Base-by-base conservation (phyloP, 2,113 vertebrate genomes). In the Syngnathus floridae region DNA sequence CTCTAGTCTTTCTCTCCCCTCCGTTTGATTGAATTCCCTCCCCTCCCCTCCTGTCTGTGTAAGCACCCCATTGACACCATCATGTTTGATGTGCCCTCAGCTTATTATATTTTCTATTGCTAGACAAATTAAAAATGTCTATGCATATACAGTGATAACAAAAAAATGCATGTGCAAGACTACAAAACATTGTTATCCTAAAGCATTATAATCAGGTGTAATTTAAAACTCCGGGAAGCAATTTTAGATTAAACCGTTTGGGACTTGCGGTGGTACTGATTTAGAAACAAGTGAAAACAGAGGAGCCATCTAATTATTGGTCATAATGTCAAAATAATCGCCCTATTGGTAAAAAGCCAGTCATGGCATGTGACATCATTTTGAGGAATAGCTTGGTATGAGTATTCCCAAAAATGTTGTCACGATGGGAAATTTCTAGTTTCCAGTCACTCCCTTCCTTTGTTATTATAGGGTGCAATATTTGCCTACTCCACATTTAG, bases 61-160 rank as follows among this genome's bases (percentile, higher is more conserved):
- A 7, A 51, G 66, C 82, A 82, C 78, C 78, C 77, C 84, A 82
- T 74, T 73, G 71, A 71, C 61, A 69, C 45, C 56, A 58, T 64
- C 65, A 59, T 49, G 1, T 46, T 46, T 46, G 17, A 46, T 46
- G 6, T 5, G 6, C 14, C 45, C 14, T 46, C 45, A 46, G 13
- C 45, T 46, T 16, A 3, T 5, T 46, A 46, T 14, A 46, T 16
- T 51, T 51, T 21, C n/a, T 51, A 21, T 8, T 10, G 7, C 4
- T 2, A 51, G 5, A 19, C 14, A 51, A 51, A 10, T 8, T 3
- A 10, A 51, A n/a, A 21, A 48, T 51, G n/a, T 10, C 8, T 8
- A n/a, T 49, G 43, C 4, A 12, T 31, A 3, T 31, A 31, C 26
- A 31, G 26, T 31, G 26, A 31, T 31, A 31, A 31, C 3, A 31